Evolutionary conservation across 2,113 vertebrate species (phyloP).

Genomic region (Chionodraco myersi): DNA sequence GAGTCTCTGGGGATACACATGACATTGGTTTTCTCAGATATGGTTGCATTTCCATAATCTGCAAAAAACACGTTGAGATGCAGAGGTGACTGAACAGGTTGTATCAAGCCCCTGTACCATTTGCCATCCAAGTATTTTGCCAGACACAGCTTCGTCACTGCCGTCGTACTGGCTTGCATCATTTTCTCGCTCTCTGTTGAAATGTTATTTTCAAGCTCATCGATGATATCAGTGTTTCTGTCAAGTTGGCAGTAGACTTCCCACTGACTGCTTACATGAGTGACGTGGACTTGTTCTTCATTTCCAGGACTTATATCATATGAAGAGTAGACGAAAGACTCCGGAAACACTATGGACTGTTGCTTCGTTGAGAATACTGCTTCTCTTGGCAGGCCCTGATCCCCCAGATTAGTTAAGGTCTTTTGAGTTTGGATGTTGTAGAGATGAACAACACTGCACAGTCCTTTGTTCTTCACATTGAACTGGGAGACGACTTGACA

Average conservation of each 20-base stretch:
- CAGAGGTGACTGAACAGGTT: constrained; percentile 75
- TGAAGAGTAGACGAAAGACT: constrained; percentile 88
- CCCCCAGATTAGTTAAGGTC: constrained; percentile 74
- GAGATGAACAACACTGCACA: constrained; percentile 88
- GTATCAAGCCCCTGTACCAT: constrained; percentile 86
- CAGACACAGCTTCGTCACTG: constrained; percentile 81
- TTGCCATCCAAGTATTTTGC: constrained; percentile 88
- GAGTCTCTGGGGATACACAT: constrained; percentile 84
- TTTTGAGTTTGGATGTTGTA: constrained; percentile 67
- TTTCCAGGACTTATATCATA: constrained; percentile 85
- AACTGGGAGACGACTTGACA: constrained; percentile 83
- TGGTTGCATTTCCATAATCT: constrained; percentile 90
- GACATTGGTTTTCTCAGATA: constrained; percentile 84
- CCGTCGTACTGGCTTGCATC: constrained; percentile 29
- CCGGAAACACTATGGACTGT: constrained; percentile 69
- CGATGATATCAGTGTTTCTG: constrained; percentile 83
- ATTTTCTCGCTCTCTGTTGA: constrained; percentile 70
- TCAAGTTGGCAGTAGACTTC: constrained; percentile 91
- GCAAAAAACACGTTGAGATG: constrained; percentile 88
- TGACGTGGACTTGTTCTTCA: constrained; percentile 87
- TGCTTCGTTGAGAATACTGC: constrained; percentile 54
- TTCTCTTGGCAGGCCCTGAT: constrained; percentile 59
- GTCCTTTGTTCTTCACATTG: constrained; percentile 67
- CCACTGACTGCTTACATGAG: constrained; percentile 85
- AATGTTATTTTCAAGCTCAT: constrained; percentile 80